Conservation (phyloP, 2,113 vertebrate genomes). For the Chaetodon trifascialis region DNA sequence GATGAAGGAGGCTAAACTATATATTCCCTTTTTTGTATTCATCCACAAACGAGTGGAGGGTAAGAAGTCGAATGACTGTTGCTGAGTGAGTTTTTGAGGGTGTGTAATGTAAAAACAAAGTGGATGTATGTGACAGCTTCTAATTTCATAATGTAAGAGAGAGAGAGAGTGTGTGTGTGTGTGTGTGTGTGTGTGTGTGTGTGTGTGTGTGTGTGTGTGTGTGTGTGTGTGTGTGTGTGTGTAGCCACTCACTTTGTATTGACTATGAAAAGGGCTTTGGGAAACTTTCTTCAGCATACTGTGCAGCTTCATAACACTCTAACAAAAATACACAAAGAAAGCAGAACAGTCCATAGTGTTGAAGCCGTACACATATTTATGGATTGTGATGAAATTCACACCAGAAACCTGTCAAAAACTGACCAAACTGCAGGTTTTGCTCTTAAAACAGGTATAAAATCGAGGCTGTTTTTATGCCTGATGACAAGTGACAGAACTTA, state of each 20-base stretch:
- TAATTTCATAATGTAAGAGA: neutral
- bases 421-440: no score
- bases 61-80: neutral
- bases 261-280: slow-evolving; percentile 33
- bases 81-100: neutral
- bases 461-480: no score
- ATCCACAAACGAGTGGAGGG: neutral
- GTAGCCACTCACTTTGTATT: slow-evolving; percentile 43
- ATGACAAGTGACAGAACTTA: no score
- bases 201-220: no score
- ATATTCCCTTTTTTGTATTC: neutral
- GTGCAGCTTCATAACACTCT: slow-evolving; percentile 62
- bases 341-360: neutral
- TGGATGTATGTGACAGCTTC: neutral
- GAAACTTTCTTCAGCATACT: slow-evolving; percentile 68
- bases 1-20: neutral
- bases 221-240: neutral
- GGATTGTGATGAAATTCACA: no score
- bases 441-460: no score
- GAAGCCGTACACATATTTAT: no score
- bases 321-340: neutral
- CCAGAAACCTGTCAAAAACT: no score
- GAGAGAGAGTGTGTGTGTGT: no score
- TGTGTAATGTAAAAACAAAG: neutral
- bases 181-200: no score